Evolutionary conservation across 2,797 vertebrate species (phyloP).

Genomic region (Apodemus agrarius): DNA sequence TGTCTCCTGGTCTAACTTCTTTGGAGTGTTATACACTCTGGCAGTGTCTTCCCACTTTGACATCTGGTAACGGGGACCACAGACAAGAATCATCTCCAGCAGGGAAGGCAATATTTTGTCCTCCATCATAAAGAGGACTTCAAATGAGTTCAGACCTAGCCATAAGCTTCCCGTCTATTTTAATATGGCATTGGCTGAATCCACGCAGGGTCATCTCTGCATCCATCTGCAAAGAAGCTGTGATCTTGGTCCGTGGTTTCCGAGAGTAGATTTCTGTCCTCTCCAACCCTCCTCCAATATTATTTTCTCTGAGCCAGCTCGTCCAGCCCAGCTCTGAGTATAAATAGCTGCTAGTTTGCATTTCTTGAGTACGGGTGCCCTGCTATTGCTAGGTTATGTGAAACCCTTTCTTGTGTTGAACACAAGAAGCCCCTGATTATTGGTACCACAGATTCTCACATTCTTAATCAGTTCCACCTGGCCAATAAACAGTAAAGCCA

Average conservation of each 20-base stretch:
- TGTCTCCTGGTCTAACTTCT: not conserved
- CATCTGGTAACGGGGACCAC: not conserved
- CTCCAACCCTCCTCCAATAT: not conserved
- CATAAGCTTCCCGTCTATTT: slow-evolving; percentile 31
- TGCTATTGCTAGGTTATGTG: slow-evolving; percentile 63
- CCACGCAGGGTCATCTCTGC: slow-evolving; percentile 31
- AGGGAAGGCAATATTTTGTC: not conserved
- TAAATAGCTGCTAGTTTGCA: slow-evolving; percentile 49
- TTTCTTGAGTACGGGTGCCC: slow-evolving; percentile 38
- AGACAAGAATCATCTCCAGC: slow-evolving; percentile 28
- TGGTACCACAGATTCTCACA: slow-evolving; percentile 77
- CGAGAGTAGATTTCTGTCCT: slow-evolving; percentile 51
- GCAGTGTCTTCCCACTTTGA: not conserved
- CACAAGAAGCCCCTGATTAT: slow-evolving; percentile 75
- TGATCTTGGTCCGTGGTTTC: slow-evolving; percentile 53
- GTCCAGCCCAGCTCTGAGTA: slow-evolving; percentile 35
- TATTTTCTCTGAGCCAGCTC: slow-evolving; percentile 58
- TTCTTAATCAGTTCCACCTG: slow-evolving; percentile 83
- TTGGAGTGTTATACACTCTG: not conserved
- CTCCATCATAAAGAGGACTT: slow-evolving; percentile 45
- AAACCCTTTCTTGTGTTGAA: slow-evolving; percentile 76
- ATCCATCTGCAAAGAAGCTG: slow-evolving; percentile 43
- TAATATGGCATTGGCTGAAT: not conserved
- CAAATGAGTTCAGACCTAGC: slow-evolving; percentile 21
- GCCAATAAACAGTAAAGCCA: slow-evolving; percentile 78